These are phyloP conservation scores for Casuarius casuarius DNA, from an alignment of 2,113 vertebrate genomes.

Conservation along the genomic window DNA sequence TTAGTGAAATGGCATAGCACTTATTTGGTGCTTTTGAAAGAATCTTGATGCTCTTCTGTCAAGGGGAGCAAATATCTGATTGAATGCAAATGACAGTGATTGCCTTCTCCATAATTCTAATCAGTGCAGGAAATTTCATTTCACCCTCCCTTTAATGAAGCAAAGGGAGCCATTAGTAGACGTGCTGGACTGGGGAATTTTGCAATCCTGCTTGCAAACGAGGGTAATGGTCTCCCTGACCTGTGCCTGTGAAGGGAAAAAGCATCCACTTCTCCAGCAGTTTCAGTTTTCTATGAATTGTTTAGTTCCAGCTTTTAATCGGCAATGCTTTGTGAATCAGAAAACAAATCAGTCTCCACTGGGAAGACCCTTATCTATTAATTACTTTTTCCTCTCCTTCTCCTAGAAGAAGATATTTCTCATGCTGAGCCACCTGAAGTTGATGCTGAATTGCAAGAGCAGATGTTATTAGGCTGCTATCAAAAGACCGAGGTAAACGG, in stretches of 20 bases:
- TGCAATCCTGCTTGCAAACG: neutral
- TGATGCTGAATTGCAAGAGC: neutral
- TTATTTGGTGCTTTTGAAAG: slow-evolving; percentile 18
- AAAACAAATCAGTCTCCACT: neutral
- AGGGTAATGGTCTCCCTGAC: neutral
- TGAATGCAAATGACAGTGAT: slow-evolving; percentile 14
- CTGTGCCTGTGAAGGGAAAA: neutral
- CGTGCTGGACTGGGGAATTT: neutral
- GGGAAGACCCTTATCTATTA: slow-evolving; percentile 48
- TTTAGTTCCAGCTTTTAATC: slow-evolving; percentile 1
- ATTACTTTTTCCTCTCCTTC: slow-evolving; percentile 30
- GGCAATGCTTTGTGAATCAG: neutral
- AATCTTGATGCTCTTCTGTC: neutral
- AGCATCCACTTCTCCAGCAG: neutral
- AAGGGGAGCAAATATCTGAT: neutral
- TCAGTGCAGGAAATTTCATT: neutral
- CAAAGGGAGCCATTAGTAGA: neutral
- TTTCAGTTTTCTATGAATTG: neutral
- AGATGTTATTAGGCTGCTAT: neutral
- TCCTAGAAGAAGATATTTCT: slow-evolving; percentile 1
- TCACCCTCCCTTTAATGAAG: neutral
- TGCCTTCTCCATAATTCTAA: neutral
- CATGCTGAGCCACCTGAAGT: neutral
- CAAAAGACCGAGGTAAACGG: neutral
- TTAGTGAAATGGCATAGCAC: slow-evolving; percentile 9